Percentiles rank a stretch among this genome's conserved stretches.
Evolutionary conservation across 2,888 invertebrate species (phyloP).

Genomic region (Odontothrips loti): DNA sequence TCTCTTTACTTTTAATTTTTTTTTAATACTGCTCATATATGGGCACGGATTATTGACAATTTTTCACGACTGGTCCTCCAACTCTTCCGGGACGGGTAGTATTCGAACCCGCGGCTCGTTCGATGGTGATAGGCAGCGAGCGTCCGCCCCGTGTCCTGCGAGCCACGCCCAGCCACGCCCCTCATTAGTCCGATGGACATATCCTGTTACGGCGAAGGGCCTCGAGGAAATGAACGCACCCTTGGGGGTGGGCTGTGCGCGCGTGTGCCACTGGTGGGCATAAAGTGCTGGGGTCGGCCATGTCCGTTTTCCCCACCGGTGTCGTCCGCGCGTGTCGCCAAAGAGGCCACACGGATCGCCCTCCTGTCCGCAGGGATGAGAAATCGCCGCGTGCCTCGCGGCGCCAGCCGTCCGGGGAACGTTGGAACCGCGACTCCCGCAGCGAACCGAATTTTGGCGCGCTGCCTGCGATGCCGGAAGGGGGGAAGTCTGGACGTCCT

Average conservation of each 20-base stretch:
- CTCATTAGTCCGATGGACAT: background rate
- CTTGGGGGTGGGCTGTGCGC: background rate
- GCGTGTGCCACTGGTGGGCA: background rate
- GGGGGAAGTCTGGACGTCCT: background rate
- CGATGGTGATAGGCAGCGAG: background rate
- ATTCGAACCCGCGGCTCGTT: too few relatives aligned
- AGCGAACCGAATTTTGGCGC: background rate
- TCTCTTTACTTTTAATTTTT: too few relatives aligned
- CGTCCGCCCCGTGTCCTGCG: background rate
- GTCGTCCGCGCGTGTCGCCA: background rate
- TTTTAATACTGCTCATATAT: too few relatives aligned
- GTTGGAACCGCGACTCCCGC: background rate
- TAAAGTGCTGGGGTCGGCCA: background rate
- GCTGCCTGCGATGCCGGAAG: background rate
- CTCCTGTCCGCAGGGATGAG: too few relatives aligned
- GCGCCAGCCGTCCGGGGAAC: background rate
- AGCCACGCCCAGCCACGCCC: background rate
- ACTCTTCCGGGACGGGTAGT: too few relatives aligned
- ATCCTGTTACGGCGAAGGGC: background rate
- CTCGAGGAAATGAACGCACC: background rate
- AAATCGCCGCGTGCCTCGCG: background rate
- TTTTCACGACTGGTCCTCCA: too few relatives aligned
- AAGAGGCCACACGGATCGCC: too few relatives aligned
- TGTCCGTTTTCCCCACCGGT: too few relatives aligned
- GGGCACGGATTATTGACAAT: too few relatives aligned